phyloP scores from a whole-genome alignment of 2,888 invertebrate species.

The Drosophila emarginata region DNA sequence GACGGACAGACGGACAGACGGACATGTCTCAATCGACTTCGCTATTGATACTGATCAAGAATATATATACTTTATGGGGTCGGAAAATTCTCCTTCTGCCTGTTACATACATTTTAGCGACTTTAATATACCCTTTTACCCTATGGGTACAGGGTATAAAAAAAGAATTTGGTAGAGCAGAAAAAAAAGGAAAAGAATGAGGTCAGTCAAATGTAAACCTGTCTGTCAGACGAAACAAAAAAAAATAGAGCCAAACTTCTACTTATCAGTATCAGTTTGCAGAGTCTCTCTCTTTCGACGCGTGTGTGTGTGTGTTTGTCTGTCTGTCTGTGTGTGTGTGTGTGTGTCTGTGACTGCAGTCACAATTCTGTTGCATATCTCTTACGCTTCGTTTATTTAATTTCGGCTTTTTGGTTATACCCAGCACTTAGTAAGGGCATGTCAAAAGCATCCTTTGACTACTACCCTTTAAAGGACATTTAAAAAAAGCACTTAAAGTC shows the following conservation, averaged over 20 bases:
- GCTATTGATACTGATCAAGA: too few species aligned
- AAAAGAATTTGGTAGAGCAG: neutral
- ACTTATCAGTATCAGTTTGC: slow-evolving; percentile 9
- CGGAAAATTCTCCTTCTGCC: too few species aligned
- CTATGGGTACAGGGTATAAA: too few species aligned
- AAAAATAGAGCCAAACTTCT: neutral
- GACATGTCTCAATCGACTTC: too few species aligned
- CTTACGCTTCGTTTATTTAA: slow-evolving; percentile 75
- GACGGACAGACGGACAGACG: too few species aligned
- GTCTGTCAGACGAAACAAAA: slow-evolving; percentile 41
- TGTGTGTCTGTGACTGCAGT: slow-evolving; percentile 27
- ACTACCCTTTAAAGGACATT: too few species aligned
- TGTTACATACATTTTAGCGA: too few species aligned
- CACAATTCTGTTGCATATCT: slow-evolving; percentile 49
- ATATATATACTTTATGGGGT: too few species aligned
- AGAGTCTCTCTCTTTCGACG: neutral
- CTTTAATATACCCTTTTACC: too few species aligned
- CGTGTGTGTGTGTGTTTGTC: too few species aligned
- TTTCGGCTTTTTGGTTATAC: slow-evolving; percentile 54
- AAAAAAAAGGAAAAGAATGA: neutral
- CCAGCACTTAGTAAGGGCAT: slow-evolving; percentile 20
- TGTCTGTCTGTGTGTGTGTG: neutral
- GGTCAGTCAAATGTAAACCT: slow-evolving; percentile 46
- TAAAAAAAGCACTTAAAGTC: too few species aligned
- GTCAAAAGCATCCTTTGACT: neutral